These are phyloP conservation scores for Uria aalge DNA, from an alignment of 2,113 vertebrate species.

Conservation along the genomic window DNA sequence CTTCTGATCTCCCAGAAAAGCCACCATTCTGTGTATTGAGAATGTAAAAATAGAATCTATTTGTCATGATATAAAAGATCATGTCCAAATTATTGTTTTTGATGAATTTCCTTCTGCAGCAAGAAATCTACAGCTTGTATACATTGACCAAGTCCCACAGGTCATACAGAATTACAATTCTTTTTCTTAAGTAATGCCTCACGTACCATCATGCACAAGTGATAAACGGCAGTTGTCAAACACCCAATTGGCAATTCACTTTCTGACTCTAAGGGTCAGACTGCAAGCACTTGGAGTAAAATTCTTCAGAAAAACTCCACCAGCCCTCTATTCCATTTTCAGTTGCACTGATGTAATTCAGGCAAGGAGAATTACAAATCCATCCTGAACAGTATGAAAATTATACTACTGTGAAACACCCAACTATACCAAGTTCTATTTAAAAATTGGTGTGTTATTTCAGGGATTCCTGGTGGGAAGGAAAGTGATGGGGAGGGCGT, in stretches of 20 bases:
- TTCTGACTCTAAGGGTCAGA: not conserved
- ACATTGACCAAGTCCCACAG: not conserved
- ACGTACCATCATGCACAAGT: not conserved
- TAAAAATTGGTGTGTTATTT: not conserved
- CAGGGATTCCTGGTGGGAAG: not conserved
- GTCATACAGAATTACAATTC: not conserved
- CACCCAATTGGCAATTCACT: constrained; percentile 7
- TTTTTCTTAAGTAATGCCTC: not conserved
- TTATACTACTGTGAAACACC: not conserved
- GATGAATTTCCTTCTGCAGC: not conserved
- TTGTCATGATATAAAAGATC: not conserved
- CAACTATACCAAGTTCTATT: not conserved
- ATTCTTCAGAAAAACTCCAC: not conserved
- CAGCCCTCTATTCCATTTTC: not conserved
- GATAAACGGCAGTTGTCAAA: not conserved
- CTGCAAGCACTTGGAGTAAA: not conserved
- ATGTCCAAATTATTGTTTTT: not conserved
- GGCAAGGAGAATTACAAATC: not conserved
- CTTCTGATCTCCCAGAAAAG: not conserved
- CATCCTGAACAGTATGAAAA: not conserved
- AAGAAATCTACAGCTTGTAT: not conserved
- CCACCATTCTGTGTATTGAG: not conserved
- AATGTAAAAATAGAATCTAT: not conserved
- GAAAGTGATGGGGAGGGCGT: not conserved
- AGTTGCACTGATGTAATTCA: not conserved